Base-by-base conservation (phyloP, 2,888 invertebrate genomes). In the Mechanitis mazaeus region DNA sequence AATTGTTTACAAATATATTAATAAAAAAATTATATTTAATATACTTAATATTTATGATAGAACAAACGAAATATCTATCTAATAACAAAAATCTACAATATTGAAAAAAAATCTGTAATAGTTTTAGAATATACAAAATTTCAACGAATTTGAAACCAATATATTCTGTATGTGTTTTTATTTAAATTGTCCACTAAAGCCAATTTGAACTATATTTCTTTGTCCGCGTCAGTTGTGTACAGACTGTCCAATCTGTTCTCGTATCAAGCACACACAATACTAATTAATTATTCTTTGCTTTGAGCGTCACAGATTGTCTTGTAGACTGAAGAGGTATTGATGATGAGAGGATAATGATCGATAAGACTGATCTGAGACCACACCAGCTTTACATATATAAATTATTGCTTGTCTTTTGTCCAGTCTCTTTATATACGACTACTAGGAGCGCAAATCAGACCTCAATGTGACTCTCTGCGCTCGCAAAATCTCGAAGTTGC, bases 211-310 rank as follows among this genome's bases (percentile, higher is more conserved):
- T 50, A 50, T 9, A 50, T 7, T 64, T 58, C 58, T 58, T 64
- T 35, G 50, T 53, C 58, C 64, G 55, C 60, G 31, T 50, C 54
- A 57, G 61, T 45, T 38, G 53, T 45, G 42, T 33, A 33, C 54
- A 47, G 6, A 54, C 60, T 61, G 63, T 66, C 61, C 61, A 58
- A 62, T 50, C 31, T 11, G 50, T 60, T 62, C 57, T 57, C 20
- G 55, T 53, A 33, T 63, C 20, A 20, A 20, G 20, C 20, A 20
- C 20, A 63, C 64, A 62, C 55, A 64, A 66, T 61, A 73, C 59
- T 84, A 83, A 84, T 84, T 82, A 84, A 84, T 84, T 83, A 77
- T 75, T 69, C 72, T 77, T 78, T 84, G 83, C 84, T 85, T 79
- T 73, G 64, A 71, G 71, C 73, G 77, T 77, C 81, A 74, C 75